These are phyloP conservation scores for Hydractinia symbiolongicarpus DNA, from an alignment of 30 jellyfish, hydroid and myxozoan genomes.

Conservation along the genomic window DNA sequence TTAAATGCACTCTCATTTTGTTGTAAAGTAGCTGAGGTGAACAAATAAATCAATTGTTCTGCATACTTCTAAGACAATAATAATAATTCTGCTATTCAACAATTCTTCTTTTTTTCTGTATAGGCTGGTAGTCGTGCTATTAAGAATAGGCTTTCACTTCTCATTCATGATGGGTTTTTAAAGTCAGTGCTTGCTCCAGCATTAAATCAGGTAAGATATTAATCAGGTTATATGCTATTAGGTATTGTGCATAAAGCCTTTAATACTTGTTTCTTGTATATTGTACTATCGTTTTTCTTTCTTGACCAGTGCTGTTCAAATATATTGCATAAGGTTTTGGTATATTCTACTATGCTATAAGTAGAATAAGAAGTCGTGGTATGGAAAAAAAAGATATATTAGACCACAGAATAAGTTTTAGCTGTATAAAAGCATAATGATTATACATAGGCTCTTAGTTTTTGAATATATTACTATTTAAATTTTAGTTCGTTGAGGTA, in stretches of 20 bases:
- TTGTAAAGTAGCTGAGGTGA: slow-evolving; percentile 68
- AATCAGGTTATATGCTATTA: not conserved
- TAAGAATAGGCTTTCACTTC: slow-evolving; percentile 41
- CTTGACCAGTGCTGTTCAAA: no score
- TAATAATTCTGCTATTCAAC: not conserved
- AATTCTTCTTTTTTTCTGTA: not conserved
- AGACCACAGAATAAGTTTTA: no score
- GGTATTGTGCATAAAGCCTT: not conserved
- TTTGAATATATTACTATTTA: no score
- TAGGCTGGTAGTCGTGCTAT: slow-evolving; percentile 43
- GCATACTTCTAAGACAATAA: not conserved
- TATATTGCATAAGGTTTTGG: no score
- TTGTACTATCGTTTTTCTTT: no score
- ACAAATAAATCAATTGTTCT: not conserved
- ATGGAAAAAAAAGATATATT: no score
- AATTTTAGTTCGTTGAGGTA: no score
- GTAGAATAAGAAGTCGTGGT: no score
- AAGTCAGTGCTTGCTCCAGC: slow-evolving; percentile 93
- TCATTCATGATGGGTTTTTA: slow-evolving; percentile 81
- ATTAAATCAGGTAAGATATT: slow-evolving; percentile 58
- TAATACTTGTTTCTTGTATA: not conserved
- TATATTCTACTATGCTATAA: no score
- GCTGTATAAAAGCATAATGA: no score
- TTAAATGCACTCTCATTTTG: slow-evolving; percentile 52
- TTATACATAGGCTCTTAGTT: no score